Percentiles rank a stretch among this genome's conserved stretches.
Conservation (phyloP, 2,113 vertebrate genomes). For the Tupaia tana region DNA sequence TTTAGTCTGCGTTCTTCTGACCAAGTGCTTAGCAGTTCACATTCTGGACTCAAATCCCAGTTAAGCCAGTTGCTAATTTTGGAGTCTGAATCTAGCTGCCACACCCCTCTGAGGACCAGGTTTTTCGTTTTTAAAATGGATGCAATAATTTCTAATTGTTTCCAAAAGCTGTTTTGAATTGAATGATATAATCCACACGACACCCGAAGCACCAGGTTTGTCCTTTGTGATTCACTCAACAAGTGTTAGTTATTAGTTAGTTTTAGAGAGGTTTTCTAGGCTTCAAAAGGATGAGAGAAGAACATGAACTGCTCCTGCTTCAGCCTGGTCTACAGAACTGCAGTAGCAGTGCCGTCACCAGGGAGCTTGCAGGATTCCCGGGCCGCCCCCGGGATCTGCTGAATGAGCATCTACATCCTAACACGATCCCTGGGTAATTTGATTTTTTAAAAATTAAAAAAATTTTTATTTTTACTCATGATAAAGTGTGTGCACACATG, state of each 20-base stretch:
- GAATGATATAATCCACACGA: neutral
- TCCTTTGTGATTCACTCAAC: neutral
- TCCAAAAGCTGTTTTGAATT: neutral
- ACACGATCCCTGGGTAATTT: neutral
- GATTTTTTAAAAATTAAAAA: no score
- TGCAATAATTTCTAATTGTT: neutral
- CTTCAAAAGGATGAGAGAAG: neutral
- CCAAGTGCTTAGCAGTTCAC: neutral
- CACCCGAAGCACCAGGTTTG: neutral
- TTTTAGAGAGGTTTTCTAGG: neutral
- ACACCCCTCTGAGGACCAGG: neutral
- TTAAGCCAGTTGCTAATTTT: neutral
- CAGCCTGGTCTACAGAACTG: neutral
- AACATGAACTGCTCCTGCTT: neutral
- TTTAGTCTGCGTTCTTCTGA: neutral
- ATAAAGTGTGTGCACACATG: no score
- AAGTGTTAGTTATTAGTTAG: neutral
- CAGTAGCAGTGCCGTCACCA: fast-evolving
- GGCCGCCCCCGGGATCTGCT: neutral
- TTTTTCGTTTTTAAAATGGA: neutral
- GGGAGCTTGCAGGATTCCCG: neutral
- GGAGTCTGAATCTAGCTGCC: neutral
- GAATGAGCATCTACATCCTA: neutral
- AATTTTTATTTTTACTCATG: no score
- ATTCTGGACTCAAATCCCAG: neutral